These are phyloP conservation scores for Ophthalmolycus amberensis DNA, from an alignment of 2,113 vertebrate genomes.

Conservation along the genomic window DNA sequence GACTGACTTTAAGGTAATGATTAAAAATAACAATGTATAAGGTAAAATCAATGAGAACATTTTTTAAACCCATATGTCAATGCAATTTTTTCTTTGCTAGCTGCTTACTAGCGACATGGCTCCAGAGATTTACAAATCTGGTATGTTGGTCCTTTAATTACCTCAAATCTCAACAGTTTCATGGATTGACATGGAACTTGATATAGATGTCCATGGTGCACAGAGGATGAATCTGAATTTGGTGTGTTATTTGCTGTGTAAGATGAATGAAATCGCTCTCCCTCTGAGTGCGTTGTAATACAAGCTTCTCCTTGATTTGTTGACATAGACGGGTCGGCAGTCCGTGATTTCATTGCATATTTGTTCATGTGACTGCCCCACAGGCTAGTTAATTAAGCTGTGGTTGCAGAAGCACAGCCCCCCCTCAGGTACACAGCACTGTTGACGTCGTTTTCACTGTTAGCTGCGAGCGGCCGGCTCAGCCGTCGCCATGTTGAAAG, in stretches of 20 bases:
- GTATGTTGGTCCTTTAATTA: background rate
- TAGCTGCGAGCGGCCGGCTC: background rate
- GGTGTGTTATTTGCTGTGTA: background rate
- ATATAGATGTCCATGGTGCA: background rate
- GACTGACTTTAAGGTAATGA: too few relatives aligned
- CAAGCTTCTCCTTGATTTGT: too few relatives aligned
- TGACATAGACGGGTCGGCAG: too few relatives aligned
- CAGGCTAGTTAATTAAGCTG: too few relatives aligned
- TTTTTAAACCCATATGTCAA: background rate
- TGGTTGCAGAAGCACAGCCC: too few relatives aligned
- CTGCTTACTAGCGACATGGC: too few relatives aligned
- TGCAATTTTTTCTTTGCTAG: too few relatives aligned
- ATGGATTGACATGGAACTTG: background rate
- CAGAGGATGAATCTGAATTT: background rate
- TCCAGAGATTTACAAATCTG: background rate
- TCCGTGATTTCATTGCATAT: too few relatives aligned
- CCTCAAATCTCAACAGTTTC: background rate
- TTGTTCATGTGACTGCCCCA: too few relatives aligned
- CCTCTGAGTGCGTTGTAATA: too few relatives aligned
- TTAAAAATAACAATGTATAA: background rate
- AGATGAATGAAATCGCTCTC: too few relatives aligned
- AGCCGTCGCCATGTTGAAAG: background rate
- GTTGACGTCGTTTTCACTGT: background rate
- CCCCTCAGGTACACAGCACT: background rate
- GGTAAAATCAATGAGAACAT: background rate